Conservation (phyloP, 1,140 invertebrate genomes). For the Chlorops oryzae region DNA sequence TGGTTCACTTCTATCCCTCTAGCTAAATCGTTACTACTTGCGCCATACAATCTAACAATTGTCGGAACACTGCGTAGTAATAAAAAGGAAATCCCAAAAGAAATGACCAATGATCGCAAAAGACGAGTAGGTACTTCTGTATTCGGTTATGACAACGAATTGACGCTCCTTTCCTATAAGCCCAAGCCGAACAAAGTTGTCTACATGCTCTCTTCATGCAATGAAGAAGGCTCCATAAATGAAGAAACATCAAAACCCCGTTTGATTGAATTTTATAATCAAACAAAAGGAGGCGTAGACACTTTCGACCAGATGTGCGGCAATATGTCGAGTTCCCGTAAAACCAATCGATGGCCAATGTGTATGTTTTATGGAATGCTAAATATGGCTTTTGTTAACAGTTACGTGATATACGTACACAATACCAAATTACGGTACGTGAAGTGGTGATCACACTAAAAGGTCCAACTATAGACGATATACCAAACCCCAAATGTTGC, state of each 20-base stretch:
- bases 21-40: too few relatives aligned
- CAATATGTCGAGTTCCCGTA: constrained; percentile 28
- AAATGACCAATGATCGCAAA: constrained; percentile 18
- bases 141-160: constrained; percentile 34
- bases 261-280: constrained; percentile 47
- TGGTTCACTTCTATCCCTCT: constrained; percentile 12
- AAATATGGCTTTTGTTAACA: constrained; percentile 7
- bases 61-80: constrained; percentile 14
- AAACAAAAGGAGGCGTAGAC: constrained; percentile 49
- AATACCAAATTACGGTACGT: too few relatives aligned
- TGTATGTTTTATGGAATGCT: not conserved
- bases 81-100: constrained; percentile 36
- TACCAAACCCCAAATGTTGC: too few relatives aligned
- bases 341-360: constrained; percentile 23
- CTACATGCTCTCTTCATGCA: constrained; percentile 35
- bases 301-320: constrained; percentile 46
- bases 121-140: constrained; percentile 20
- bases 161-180: constrained; percentile 27
- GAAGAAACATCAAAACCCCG: constrained; percentile 35
- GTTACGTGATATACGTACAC: constrained; percentile 11
- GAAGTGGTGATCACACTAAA: too few relatives aligned
- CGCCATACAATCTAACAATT: constrained; percentile 1
- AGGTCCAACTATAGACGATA: too few relatives aligned
- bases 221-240: constrained; percentile 19
- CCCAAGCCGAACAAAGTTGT: constrained; percentile 21